phyloP scores from a whole-genome alignment of 2,888 invertebrate species.

The Cetonia aurata region DNA sequence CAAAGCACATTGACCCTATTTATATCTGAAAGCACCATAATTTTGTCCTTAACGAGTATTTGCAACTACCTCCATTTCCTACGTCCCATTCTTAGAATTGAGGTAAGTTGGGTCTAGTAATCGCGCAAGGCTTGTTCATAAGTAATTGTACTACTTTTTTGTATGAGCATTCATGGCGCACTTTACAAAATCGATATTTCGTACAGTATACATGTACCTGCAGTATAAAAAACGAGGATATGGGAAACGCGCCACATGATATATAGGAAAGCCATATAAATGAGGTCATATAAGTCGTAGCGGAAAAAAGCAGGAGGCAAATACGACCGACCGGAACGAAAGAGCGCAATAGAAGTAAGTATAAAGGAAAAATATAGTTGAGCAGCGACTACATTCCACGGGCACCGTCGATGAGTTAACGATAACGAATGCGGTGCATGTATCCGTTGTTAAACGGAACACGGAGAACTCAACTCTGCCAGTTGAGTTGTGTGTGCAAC shows the following conservation, averaged over 20 bases:
- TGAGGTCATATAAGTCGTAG: background rate
- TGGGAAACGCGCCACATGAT: constrained; percentile 11
- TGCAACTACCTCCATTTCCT: no score
- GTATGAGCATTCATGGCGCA: no score
- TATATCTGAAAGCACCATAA: no score
- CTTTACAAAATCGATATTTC: constrained; percentile 3
- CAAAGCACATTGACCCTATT: no score
- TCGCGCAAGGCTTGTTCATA: no score
- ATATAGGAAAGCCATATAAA: constrained; percentile 24
- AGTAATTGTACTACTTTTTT: no score
- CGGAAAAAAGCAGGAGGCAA: constrained; percentile 20
- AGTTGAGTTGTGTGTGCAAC: constrained; percentile 44
- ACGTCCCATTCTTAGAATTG: no score
- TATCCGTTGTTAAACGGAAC: constrained; percentile 56
- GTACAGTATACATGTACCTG: background rate
- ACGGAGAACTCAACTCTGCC: constrained; percentile 33
- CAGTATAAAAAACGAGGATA: constrained; percentile 1
- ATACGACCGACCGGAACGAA: constrained; percentile 19
- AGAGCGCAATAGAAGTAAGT: constrained; percentile 26
- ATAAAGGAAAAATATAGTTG: constrained; percentile 33
- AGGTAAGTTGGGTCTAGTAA: no score
- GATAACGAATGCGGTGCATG: constrained; percentile 51
- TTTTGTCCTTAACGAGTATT: background rate
- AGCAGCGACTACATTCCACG: constrained; percentile 30
- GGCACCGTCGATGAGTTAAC: constrained; percentile 46